phyloP scores from a whole-genome alignment of 1,140 invertebrate genomes.

The Drosophila ironensis region DNA sequence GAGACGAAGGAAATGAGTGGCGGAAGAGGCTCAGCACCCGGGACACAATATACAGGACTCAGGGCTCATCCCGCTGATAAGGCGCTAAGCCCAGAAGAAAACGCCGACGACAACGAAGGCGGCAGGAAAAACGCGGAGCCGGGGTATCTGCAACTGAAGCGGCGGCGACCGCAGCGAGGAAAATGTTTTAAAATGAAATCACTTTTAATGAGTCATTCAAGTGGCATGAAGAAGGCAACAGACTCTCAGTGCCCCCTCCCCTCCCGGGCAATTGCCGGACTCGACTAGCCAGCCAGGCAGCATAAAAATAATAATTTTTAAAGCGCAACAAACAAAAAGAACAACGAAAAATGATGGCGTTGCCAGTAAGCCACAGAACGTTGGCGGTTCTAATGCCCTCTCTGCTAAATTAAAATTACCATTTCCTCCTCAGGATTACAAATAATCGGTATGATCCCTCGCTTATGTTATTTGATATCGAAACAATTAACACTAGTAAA shows the following conservation, averaged over 20 bases:
- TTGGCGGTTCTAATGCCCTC: no score
- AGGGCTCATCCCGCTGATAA: constrained; percentile 64
- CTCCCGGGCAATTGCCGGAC: constrained; percentile 17
- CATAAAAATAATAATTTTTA: constrained; percentile 77
- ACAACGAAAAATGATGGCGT: constrained; percentile 19
- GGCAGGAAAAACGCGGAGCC: constrained; percentile 1
- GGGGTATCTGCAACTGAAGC: constrained; percentile 30
- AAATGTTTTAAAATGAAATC: constrained; percentile 81
- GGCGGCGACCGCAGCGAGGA: constrained; percentile 59
- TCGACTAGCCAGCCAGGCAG: constrained; percentile 48
- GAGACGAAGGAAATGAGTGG: constrained; percentile 25
- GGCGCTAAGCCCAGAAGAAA: constrained; percentile 57
- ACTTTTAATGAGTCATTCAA: constrained; percentile 80
- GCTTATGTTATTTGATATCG: no score
- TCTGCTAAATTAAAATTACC: no score
- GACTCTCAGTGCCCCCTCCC: constrained; percentile 4
- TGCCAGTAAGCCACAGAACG: not conserved
- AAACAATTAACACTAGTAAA: no score
- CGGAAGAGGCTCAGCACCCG: constrained; percentile 18
- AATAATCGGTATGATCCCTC: no score
- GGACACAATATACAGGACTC: no score
- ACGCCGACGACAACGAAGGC: constrained; percentile 41
- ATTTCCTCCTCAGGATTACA: no score
- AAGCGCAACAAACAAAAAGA: constrained; percentile 64
- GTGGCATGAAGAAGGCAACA: constrained; percentile 62